These are phyloP conservation scores for Mastacembelus armatus DNA, from an alignment of 2,797 vertebrate species.

Conservation along the genomic window DNA sequence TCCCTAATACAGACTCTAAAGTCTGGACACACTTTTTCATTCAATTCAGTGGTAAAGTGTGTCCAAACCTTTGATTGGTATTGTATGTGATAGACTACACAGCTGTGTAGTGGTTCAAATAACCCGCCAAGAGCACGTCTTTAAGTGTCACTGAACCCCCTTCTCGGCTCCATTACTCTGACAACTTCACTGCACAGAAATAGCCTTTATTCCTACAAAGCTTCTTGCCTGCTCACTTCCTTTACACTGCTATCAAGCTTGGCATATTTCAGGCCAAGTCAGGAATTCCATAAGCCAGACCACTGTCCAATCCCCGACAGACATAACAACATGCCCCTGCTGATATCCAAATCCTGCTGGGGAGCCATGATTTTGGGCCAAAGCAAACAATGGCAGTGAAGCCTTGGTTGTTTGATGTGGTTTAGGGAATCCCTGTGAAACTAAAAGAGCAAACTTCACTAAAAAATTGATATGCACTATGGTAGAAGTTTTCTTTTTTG, in stretches of 20 bases:
- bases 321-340: conserved; percentile 50
- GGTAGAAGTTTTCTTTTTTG: conserved; percentile 40
- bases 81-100: too few species aligned
- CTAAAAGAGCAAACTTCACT: conserved; percentile 45
- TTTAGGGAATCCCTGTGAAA: conserved; percentile 56
- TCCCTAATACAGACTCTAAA: too few species aligned
- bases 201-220: conserved; percentile 43
- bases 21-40: too few species aligned
- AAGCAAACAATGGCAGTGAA: conserved; percentile 70
- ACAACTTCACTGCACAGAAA: conserved; percentile 55
- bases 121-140: conserved; percentile 24
- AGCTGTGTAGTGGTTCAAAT: conserved; percentile 9
- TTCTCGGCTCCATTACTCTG: conserved; percentile 30
- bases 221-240: conserved; percentile 41
- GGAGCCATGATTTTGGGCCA: conserved; percentile 53
- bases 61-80: too few species aligned
- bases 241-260: conserved; percentile 62
- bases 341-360: conserved; percentile 55
- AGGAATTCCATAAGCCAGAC: conserved; percentile 68
- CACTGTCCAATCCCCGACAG: conserved; percentile 54
- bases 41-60: too few species aligned
- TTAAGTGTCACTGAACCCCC: conserved; percentile 40
- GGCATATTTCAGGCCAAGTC: conserved; percentile 62
- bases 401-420: conserved; percentile 63
- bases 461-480: conserved; percentile 42